These are phyloP conservation scores for Pseudorhiza aurosa DNA, from an alignment of 30 jellyfish, hydroid and myxozoan species.

Conservation along the genomic window DNA sequence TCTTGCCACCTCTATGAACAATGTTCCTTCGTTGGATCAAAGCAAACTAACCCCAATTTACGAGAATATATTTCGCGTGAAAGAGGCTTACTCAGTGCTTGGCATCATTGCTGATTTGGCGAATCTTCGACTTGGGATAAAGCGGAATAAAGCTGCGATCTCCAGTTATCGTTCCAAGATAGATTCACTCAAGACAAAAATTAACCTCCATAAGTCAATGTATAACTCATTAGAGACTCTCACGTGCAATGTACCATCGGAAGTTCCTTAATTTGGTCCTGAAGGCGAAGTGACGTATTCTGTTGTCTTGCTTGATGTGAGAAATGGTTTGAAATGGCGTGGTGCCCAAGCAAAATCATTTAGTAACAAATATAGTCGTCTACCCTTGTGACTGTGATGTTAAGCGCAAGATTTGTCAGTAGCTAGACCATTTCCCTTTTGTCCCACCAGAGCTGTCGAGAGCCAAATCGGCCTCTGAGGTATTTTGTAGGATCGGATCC, in stretches of 20 bases:
- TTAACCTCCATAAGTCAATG: conserved; percentile 21
- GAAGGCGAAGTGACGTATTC: too few relatives aligned
- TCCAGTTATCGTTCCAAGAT: conserved; percentile 34
- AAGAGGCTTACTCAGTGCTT: conserved; percentile 52
- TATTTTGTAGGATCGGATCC: too few relatives aligned
- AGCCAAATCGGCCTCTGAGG: too few relatives aligned
- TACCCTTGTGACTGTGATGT: too few relatives aligned
- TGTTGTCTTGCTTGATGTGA: too few relatives aligned
- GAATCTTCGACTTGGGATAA: conserved; percentile 29
- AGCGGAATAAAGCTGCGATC: neutral
- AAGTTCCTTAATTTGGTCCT: conserved; percentile 18
- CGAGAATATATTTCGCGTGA: conserved; percentile 32
- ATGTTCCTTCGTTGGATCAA: conserved; percentile 42
- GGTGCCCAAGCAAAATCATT: too few relatives aligned
- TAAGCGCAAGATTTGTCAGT: too few relatives aligned
- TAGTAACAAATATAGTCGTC: too few relatives aligned
- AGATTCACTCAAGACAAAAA: conserved; percentile 1
- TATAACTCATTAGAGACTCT: conserved; percentile 9
- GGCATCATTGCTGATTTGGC: conserved; percentile 33
- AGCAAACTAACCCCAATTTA: conserved; percentile 43
- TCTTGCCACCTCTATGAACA: neutral
- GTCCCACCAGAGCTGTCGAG: too few relatives aligned
- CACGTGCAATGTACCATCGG: conserved; percentile 57
- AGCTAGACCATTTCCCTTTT: too few relatives aligned
- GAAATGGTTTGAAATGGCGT: too few relatives aligned